Conservation (phyloP, 2,888 invertebrate genomes). For the Mythimna ferrago region DNA sequence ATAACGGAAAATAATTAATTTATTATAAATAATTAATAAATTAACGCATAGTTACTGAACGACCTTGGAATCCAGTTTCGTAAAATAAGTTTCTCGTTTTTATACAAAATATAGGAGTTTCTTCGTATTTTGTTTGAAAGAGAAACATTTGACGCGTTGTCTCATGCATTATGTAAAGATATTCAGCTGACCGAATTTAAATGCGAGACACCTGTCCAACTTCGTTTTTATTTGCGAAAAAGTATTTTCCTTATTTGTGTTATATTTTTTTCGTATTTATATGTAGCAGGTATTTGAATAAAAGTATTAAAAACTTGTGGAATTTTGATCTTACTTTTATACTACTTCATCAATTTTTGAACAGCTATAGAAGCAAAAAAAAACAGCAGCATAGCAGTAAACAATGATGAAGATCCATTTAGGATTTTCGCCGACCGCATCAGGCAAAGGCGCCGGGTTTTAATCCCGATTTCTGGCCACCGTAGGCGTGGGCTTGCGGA, state of each 20-base stretch:
- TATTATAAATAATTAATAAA: no score
- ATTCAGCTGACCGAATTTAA: conserved; percentile 55
- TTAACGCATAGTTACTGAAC: no score
- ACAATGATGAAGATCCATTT: no score
- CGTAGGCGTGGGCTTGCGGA: no score
- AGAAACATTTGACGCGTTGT: conserved; percentile 39
- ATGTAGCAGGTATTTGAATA: not conserved
- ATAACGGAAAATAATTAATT: not conserved
- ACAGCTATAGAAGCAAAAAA: no score
- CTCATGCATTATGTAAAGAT: conserved; percentile 54
- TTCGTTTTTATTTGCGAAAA: conserved; percentile 28
- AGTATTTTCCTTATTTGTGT: conserved; percentile 9
- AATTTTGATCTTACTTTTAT: no score
- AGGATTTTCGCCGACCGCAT: no score
- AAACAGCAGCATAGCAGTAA: no score
- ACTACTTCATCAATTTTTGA: no score
- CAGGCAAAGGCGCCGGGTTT: no score
- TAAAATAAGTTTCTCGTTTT: not conserved
- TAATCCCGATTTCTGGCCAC: no score
- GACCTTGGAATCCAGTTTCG: not conserved
- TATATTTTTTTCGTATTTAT: not conserved
- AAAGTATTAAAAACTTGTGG: no score
- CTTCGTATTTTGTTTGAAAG: conserved; percentile 16
- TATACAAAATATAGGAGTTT: not conserved
- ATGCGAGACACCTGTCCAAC: conserved; percentile 43